Conservation (phyloP, 1,140 invertebrate species). For the Phymorhynchus buccinoides region DNA sequence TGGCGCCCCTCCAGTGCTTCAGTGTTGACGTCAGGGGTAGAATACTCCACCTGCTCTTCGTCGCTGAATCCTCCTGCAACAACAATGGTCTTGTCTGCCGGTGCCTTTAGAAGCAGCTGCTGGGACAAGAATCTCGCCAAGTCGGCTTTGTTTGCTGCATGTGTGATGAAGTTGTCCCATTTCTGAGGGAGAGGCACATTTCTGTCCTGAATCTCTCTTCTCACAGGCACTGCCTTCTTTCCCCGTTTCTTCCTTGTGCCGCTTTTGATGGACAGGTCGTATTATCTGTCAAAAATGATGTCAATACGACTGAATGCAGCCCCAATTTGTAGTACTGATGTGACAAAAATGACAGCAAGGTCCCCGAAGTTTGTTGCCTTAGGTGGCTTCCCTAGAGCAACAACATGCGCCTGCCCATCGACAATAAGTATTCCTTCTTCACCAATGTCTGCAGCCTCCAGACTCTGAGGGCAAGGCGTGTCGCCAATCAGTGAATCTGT, state of each 20-base stretch:
- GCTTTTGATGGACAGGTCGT: constrained; percentile 2
- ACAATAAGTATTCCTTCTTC: neutral
- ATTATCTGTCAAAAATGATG: neutral
- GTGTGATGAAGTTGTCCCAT: neutral
- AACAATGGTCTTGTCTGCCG: neutral
- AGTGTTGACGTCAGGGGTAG: neutral
- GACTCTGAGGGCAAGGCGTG: constrained; percentile 1
- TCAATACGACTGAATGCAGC: constrained; percentile 1
- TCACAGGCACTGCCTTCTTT: constrained; percentile 10
- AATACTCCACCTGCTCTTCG: neutral
- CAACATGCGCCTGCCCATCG: neutral
- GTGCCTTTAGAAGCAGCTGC: constrained; percentile 4
- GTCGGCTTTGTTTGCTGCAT: neutral
- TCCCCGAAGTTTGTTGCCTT: neutral
- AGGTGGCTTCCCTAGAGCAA: neutral
- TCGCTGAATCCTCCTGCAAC: neutral
- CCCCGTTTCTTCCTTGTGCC: neutral
- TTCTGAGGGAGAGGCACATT: neutral
- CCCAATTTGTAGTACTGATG: neutral
- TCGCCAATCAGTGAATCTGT: neutral
- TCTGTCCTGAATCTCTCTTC: constrained; percentile 1
- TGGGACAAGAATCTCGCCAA: neutral
- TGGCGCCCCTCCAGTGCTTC: neutral
- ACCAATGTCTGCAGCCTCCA: neutral
- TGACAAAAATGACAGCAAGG: neutral